Percentiles rank a stretch among this genome's conserved stretches.
phyloP scores from a whole-genome alignment of 2,113 vertebrate species.

The Boleophthalmus pectinirostris region DNA sequence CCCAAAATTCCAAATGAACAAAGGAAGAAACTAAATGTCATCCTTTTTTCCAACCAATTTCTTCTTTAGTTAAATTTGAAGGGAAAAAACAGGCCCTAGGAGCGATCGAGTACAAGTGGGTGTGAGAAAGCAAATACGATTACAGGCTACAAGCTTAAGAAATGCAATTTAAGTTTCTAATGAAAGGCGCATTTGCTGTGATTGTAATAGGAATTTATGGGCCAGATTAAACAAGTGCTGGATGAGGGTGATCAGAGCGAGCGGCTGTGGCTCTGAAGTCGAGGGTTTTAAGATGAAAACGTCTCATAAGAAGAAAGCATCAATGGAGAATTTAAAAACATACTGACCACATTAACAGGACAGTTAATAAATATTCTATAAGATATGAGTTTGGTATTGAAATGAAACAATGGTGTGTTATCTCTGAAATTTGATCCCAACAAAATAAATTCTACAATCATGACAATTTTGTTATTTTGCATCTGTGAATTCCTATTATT shows the following conservation, averaged over 20 bases:
- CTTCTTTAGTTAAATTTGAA: slow-evolving; percentile 63
- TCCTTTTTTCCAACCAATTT: slow-evolving; percentile 36
- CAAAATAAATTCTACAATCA: no score
- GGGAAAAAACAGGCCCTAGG: slow-evolving; percentile 36
- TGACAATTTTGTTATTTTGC: no score
- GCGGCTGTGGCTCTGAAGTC: background rate
- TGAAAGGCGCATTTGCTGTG: slow-evolving; percentile 35
- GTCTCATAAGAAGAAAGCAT: background rate
- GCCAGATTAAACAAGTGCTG: slow-evolving; percentile 17
- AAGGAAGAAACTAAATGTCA: slow-evolving; percentile 31
- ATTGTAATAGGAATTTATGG: slow-evolving; percentile 34
- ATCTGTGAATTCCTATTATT: no score
- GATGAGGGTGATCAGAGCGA: slow-evolving; percentile 6
- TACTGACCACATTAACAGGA: background rate
- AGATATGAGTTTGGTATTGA: no score
- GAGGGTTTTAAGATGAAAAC: background rate
- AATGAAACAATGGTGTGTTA: no score
- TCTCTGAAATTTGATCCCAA: no score
- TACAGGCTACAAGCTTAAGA: slow-evolving; percentile 53
- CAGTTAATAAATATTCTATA: background rate
- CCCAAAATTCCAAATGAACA: background rate
- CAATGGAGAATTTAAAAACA: background rate
- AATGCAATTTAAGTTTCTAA: slow-evolving; percentile 60
- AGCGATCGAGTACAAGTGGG: slow-evolving; percentile 37
- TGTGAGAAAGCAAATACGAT: slow-evolving; percentile 60